Conservation (phyloP, 2,888 invertebrate species). For the Cactoblastis cactorum region DNA sequence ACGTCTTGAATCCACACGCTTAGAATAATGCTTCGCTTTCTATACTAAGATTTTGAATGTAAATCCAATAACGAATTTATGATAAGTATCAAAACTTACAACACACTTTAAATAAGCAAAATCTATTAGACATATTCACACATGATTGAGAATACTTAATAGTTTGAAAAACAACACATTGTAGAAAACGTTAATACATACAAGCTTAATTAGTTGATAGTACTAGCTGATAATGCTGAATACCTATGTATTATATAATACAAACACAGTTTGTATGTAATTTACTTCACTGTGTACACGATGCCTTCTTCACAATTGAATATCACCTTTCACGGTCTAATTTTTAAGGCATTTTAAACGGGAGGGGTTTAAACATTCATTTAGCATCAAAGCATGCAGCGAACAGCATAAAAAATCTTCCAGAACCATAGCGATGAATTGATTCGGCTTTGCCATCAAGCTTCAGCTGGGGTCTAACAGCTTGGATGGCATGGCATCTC, state of each 20-base stretch:
- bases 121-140: background rate
- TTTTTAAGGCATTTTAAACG: background rate
- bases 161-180: background rate
- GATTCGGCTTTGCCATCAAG: constrained; percentile 50
- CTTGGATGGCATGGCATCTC: constrained; percentile 49
- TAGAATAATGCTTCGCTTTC: constrained; percentile 66
- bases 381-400: constrained; percentile 61
- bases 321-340: background rate
- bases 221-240: background rate
- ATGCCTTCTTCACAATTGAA: background rate
- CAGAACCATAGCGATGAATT: constrained; percentile 37
- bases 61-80: constrained; percentile 1
- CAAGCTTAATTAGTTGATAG: background rate
- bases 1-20: constrained; percentile 60
- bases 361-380: constrained; percentile 29
- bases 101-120: background rate
- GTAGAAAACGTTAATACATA: background rate
- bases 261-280: background rate
- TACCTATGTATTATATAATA: background rate
- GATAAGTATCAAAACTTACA: constrained; percentile 2
- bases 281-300: background rate
- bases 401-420: constrained; percentile 37
- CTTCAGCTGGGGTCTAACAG: constrained; percentile 56
- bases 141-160: background rate
- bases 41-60: constrained; percentile 46